Evolutionary conservation across 2,797 vertebrate genomes (phyloP), one percentile per base, ranked within the genome.

Genomic region (Stomatorhinus walkeri): DNA sequence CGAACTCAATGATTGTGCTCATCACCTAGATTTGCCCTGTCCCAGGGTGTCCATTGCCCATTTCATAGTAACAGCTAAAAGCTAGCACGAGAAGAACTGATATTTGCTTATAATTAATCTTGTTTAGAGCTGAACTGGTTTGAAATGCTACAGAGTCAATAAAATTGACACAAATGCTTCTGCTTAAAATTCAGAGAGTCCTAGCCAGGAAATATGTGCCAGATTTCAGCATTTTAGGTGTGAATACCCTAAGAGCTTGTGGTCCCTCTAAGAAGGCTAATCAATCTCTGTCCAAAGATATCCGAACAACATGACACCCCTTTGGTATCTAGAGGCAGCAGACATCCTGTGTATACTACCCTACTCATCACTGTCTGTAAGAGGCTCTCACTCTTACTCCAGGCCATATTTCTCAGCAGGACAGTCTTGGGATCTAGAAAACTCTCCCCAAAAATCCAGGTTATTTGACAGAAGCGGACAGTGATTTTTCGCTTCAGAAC

Each of bases 321-420:
- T n/a, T 49, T 84, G 81, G 81, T 84, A 84, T 84, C 81, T 49
- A 49, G n/a, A 48, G 49, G 46, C 81, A 28, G n/a, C 46, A 84
- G 43, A 84, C 46, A 14, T 83, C 3, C 81, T 48, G 40, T 49
- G 46, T 84, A 79, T 43, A 84, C 46, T 12, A 12, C 12, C 49
- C 52, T 5, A 51, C 52, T 87, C 85, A 56, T 56, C 49, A 43
- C 49, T 56, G 12, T 36, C 49, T 36, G 12, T 3, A 6, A 59
- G 40, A 7, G 84, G 24, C 49, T 32, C n/a, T 51, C 46, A 14
- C 85, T 24, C 46, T 84, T 5, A 51, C 19, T 51, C 52, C 4
- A 32, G 52, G 16, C 16, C 16, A 19, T 87, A 24, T 3, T 56
- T 87, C 49, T 54, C 52, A 32, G 32, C 19, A 56, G 24, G 48